A percentile compares a stretch with the other conserved stretches of the same genome.
phyloP scores from a whole-genome alignment of 1,140 invertebrate species.

The Oryctes rhinoceros region DNA sequence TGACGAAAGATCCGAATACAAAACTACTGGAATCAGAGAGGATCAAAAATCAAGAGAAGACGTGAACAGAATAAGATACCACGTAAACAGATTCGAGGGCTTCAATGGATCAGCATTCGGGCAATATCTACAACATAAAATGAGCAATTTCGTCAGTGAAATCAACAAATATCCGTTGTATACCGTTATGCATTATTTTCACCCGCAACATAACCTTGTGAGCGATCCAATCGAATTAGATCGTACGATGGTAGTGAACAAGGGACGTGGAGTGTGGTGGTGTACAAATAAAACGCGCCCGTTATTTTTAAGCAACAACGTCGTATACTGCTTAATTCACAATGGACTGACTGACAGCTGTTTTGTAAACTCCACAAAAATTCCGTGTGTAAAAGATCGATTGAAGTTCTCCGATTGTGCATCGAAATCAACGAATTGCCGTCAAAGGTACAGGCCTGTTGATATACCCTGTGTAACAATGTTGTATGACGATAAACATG shows the following conservation, averaged over 20 bases:
- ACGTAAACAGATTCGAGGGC: conserved; percentile 2
- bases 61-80: neutral
- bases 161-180: neutral
- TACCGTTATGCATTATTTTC: conserved; percentile 37
- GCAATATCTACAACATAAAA: neutral
- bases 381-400: neutral
- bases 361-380: neutral
- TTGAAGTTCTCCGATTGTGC: neutral
- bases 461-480: neutral
- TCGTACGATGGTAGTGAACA: neutral
- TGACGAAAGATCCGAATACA: neutral
- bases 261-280: neutral
- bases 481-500: neutral
- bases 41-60: neutral
- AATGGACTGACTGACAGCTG: neutral
- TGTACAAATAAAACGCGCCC: conserved; percentile 1
- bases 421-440: neutral
- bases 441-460: neutral
- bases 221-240: neutral
- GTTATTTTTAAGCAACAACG: conserved; percentile 23
- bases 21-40: neutral
- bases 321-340: neutral
- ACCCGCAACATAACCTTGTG: conserved; percentile 27
- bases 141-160: neutral
- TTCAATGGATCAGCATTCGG: conserved; percentile 6